Percentiles rank a stretch among this genome's conserved stretches.
These are phyloP conservation scores for Zonotrichia leucophrys DNA, from an alignment of 2,113 vertebrate genomes.

Conservation along the genomic window DNA sequence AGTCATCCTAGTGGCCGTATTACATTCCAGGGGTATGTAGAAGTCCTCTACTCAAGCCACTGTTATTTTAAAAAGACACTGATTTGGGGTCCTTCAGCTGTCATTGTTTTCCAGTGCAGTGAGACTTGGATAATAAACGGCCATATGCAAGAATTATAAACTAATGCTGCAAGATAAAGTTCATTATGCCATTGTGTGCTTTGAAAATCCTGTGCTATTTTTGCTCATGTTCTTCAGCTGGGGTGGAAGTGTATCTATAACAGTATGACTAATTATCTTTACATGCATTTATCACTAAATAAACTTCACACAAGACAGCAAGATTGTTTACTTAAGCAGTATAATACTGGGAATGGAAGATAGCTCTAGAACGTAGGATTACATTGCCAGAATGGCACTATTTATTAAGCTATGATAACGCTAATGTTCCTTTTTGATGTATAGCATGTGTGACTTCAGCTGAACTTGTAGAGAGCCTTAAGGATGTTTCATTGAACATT, in stretches of 20 bases:
- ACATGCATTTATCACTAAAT: constrained; percentile 77
- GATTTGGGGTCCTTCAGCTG: neutral
- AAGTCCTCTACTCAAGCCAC: neutral
- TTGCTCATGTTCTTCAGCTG: constrained; percentile 11
- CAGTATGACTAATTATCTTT: constrained; percentile 72
- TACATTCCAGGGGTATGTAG: neutral
- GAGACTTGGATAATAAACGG: neutral
- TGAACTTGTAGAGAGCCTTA: constrained; percentile 85
- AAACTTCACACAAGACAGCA: constrained; percentile 81
- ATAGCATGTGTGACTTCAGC: constrained; percentile 81
- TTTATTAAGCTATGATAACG: constrained; percentile 84
- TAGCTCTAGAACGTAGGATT: constrained; percentile 77
- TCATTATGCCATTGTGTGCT: neutral
- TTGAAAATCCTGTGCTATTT: constrained; percentile 47
- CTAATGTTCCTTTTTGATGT: constrained; percentile 83
- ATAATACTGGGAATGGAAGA: constrained; percentile 77
- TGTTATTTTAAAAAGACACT: neutral
- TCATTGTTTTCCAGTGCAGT: neutral
- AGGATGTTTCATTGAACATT: constrained; percentile 86
- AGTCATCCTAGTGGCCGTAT: neutral
- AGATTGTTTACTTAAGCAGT: constrained; percentile 83
- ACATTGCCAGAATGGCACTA: constrained; percentile 76
- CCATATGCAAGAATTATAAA: neutral
- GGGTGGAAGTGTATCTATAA: constrained; percentile 17
- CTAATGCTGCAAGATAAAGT: neutral